Evolutionary conservation across 2,797 vertebrate species (phyloP).

Genomic region (Perdix hodgsoniae): DNA sequence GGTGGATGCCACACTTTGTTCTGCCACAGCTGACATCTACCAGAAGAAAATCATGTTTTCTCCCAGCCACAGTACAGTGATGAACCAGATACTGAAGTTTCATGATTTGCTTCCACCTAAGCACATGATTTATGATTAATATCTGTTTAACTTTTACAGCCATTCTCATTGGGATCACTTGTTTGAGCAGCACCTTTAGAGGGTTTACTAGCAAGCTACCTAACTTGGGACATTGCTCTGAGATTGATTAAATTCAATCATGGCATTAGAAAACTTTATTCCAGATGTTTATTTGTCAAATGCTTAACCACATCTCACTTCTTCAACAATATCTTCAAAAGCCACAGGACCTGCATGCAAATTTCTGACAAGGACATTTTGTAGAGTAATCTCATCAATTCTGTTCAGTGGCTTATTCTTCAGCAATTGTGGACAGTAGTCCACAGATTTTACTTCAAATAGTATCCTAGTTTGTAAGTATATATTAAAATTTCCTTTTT

Average conservation of each 20-base stretch:
- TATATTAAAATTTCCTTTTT: rapidly evolving
- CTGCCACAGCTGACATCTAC: neutral
- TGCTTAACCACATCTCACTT: neutral
- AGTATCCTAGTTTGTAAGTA: neutral
- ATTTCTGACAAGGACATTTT: neutral
- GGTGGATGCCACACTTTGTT: no score
- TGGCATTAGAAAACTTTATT: neutral
- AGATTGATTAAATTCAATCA: neutral
- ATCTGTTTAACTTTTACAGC: neutral
- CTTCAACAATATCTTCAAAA: neutral
- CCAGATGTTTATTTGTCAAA: constrained; percentile 5
- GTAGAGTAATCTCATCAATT: neutral
- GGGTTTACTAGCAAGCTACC: neutral
- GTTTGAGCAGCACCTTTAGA: neutral
- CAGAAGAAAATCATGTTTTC: rapidly evolving
- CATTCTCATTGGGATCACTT: neutral
- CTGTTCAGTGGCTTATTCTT: neutral
- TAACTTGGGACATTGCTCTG: neutral
- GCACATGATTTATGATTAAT: neutral
- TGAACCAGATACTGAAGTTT: rapidly evolving
- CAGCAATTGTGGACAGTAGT: neutral
- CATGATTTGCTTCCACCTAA: neutral
- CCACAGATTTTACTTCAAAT: neutral
- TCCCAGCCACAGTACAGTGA: neutral
- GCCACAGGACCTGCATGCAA: neutral